Evolutionary conservation across 37 sponge, comb jelly and placozoan species (phyloP), one percentile per base, ranked within the genome.

Genomic region (Beroe ovata): DNA sequence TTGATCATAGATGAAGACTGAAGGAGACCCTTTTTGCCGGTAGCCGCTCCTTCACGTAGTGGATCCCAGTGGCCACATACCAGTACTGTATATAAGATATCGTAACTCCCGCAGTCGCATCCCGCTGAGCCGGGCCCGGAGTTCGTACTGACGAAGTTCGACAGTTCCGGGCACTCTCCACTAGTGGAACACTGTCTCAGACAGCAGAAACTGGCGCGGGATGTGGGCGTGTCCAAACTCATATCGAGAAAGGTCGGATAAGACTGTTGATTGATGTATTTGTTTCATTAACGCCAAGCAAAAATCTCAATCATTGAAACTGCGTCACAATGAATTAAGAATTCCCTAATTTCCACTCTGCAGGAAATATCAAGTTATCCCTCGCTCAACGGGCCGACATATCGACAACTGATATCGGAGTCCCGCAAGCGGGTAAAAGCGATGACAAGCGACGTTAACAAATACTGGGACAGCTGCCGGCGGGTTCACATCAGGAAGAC

Each of bases 301-400:
- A n/a, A n/a, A n/a, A n/a, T n/a, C n/a, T n/a, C n/a, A n/a, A n/a
- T n/a, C n/a, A n/a, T n/a, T n/a, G n/a, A n/a, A n/a, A n/a, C n/a
- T n/a, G n/a, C n/a, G n/a, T n/a, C 18, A 58, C 18, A 11, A 58
- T 58, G 59, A 58, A 58, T 19, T 58, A 19, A 11, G 11, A 18
- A 58, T 18, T 58, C 59, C 59, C 11, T 58, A 58, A 11, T 58
- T 58, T 47, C 11, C 54, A 47, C 54, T 21, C 20, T 36, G 20
- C 84, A 77, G 84, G 84, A 77, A 29, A 77, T 77, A 30, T 42
- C 54, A 40, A 77, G 84, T 19, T 77, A 77, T 29, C 84, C 84
- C 26, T 77, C 84, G 11, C 69, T 66, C 18, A 35, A 77, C 26
- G 84, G 84, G 41, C 54, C 39, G 25, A 77, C 84, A 4, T 77